phyloP scores from a whole-genome alignment of 1,140 invertebrate species.

The Sycobia sp. region DNA sequence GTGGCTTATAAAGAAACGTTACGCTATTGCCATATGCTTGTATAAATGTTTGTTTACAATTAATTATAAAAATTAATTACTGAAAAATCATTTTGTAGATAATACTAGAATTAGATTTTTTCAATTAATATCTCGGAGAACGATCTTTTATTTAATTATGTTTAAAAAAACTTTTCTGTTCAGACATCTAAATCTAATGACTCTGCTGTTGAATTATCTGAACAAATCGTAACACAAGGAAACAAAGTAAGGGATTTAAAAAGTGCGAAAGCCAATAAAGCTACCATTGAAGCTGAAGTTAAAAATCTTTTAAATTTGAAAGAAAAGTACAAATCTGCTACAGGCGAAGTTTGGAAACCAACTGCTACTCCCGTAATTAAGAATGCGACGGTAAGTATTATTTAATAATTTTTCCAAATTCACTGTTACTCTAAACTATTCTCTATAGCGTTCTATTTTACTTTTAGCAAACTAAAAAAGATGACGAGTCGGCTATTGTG shows the following conservation, averaged over 20 bases:
- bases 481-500: neutral
- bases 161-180: neutral
- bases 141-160: neutral
- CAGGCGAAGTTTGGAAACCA: slow-evolving; percentile 71
- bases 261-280: slow-evolving; percentile 53
- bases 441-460: neutral
- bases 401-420: neutral
- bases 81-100: too few species aligned
- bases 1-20: too few species aligned
- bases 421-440: neutral
- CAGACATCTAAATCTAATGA: neutral
- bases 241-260: slow-evolving; percentile 59
- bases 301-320: slow-evolving; percentile 71
- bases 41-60: neutral
- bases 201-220: slow-evolving; percentile 8
- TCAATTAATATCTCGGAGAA: neutral
- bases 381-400: slow-evolving; percentile 22
- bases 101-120: too few species aligned
- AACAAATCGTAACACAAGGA: slow-evolving; percentile 38
- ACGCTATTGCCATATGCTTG: too few species aligned
- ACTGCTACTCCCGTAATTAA: slow-evolving; percentile 34
- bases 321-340: slow-evolving; percentile 68
- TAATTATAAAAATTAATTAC: too few species aligned
- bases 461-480: slow-evolving; percentile 78
- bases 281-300: slow-evolving; percentile 51